Conservation (phyloP, 1,140 invertebrate species). For the Hesperophylax magnus region DNA sequence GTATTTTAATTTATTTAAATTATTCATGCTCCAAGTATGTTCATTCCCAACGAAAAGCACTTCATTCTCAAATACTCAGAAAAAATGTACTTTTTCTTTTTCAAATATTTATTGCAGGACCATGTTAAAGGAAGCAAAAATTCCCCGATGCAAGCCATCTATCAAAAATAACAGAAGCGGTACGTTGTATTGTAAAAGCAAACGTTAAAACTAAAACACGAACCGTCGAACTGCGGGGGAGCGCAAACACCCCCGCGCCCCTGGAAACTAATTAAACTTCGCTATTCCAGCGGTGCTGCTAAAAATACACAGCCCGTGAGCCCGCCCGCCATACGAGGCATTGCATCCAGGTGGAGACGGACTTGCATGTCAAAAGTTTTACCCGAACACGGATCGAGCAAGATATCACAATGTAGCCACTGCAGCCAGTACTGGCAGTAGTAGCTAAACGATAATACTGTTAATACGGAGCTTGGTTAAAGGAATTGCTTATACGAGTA, state of each 20-base stretch:
- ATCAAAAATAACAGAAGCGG: slow-evolving; percentile 24
- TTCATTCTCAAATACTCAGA: no score
- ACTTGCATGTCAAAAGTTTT: slow-evolving; percentile 2
- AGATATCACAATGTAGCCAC: neutral
- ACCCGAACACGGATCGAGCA: neutral
- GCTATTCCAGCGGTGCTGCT: slow-evolving; percentile 41
- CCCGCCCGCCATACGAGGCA: neutral
- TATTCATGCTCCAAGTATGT: no score
- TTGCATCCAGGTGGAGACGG: slow-evolving; percentile 13
- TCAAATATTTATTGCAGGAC: no score
- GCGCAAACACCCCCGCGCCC: slow-evolving; percentile 34
- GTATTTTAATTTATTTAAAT: no score
- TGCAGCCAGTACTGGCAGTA: no score
- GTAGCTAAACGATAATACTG: no score
- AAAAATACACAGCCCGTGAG: slow-evolving; percentile 23
- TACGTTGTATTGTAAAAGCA: slow-evolving; percentile 34
- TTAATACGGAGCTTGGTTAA: no score
- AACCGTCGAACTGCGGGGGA: slow-evolving; percentile 27
- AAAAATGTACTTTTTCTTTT: no score
- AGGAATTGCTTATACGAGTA: no score
- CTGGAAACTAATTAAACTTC: slow-evolving; percentile 53
- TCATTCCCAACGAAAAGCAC: no score
- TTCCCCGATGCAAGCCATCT: neutral
- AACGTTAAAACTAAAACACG: slow-evolving; percentile 42
- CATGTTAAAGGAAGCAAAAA: neutral